phyloP scores from a whole-genome alignment of 2,113 vertebrate species.

The Crotalus viridis region DNA sequence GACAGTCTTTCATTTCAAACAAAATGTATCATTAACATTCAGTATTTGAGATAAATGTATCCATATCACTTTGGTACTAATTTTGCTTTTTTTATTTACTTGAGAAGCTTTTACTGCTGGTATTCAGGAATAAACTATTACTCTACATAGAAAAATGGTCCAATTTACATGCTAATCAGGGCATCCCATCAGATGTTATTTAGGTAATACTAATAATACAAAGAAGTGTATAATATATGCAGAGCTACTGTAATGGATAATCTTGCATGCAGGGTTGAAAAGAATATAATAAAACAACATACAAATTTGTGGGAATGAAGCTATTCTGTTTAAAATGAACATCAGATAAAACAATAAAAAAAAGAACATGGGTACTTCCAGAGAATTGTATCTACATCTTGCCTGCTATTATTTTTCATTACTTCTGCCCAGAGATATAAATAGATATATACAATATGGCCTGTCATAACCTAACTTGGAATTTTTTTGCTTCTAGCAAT shows the following conservation, averaged over 20 bases:
- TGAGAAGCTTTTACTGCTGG: not conserved
- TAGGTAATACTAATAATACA: conserved; percentile 7
- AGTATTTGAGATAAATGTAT: conserved; percentile 11
- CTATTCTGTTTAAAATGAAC: not conserved
- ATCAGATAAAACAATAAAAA: conserved; percentile 10
- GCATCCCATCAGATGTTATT: not conserved
- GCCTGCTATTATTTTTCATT: not conserved
- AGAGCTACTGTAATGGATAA: conserved; percentile 5
- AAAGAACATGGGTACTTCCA: not conserved
- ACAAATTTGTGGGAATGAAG: not conserved
- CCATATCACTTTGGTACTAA: not conserved
- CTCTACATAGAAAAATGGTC: not conserved
- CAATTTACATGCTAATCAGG: conserved; percentile 9
- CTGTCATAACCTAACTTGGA: not conserved
- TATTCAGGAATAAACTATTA: not conserved
- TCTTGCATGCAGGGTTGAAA: not conserved
- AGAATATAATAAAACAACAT: conserved; percentile 4
- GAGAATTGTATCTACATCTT: not conserved
- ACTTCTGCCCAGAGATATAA: not conserved
- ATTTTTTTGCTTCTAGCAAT: not conserved
- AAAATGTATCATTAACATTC: not conserved
- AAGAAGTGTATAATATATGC: not conserved
- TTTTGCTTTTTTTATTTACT: conserved; percentile 16
- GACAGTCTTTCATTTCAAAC: not conserved
- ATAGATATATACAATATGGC: not conserved